phyloP scores from a whole-genome alignment of 2,888 invertebrate species.

The Heteromyza rotundicornis region DNA sequence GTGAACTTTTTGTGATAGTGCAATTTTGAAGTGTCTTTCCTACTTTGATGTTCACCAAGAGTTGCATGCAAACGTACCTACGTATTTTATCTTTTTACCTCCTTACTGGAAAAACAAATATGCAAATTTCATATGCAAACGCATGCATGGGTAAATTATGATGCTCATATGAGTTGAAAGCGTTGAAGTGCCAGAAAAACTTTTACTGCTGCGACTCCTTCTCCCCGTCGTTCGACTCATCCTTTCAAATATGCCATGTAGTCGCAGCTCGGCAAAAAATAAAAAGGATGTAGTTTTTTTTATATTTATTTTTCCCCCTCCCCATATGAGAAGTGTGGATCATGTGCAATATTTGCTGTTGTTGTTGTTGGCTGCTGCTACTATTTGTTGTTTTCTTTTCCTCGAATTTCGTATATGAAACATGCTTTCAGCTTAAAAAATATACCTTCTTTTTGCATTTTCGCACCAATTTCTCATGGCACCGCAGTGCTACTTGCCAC shows the following conservation, averaged over 20 bases:
- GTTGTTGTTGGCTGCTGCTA: too few relatives aligned
- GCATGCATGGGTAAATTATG: neutral
- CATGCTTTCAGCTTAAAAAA: constrained; percentile 2
- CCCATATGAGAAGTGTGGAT: neutral
- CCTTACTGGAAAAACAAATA: neutral
- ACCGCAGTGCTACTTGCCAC: constrained; percentile 30
- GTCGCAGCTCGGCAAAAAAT: too few relatives aligned
- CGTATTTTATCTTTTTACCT: neutral
- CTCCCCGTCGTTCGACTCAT: too few relatives aligned
- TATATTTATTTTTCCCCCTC: constrained; percentile 12
- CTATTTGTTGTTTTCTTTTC: too few relatives aligned
- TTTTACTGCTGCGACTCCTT: neutral
- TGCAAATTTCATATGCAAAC: constrained; percentile 8
- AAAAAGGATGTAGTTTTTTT: constrained; percentile 7
- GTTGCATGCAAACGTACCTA: neutral
- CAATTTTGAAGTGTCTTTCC: neutral
- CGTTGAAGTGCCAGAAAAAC: constrained; percentile 3
- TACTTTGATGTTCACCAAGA: neutral
- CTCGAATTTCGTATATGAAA: too few relatives aligned
- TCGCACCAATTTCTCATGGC: constrained; percentile 59
- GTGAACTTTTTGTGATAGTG: too few relatives aligned
- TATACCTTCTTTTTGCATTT: constrained; percentile 54
- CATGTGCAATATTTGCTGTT: neutral
- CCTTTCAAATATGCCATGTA: too few relatives aligned
- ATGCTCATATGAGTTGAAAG: constrained; percentile 2